Conservation (phyloP, 2,797 vertebrate genomes). For the Potorous gilbertii region DNA sequence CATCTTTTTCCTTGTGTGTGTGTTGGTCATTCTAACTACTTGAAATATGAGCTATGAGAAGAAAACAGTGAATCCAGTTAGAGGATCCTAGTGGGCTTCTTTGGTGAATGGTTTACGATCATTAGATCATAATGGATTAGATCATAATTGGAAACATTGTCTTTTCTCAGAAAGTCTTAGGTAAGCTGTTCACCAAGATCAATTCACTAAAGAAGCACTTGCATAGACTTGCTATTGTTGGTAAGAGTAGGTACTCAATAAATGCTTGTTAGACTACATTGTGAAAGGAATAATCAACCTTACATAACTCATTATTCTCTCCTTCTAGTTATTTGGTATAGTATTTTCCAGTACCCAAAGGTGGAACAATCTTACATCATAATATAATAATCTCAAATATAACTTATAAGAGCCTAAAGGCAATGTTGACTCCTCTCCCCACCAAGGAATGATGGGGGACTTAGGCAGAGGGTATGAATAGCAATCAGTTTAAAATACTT, state of each 20-base stretch:
- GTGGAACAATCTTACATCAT: neutral
- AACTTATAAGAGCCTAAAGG: neutral
- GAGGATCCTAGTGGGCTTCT: conserved; percentile 57
- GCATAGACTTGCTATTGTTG: neutral
- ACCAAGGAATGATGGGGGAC: neutral
- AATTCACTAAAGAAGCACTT: neutral
- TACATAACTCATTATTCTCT: neutral
- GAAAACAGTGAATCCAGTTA: conserved; percentile 71
- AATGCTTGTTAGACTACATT: neutral
- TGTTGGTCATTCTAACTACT: neutral
- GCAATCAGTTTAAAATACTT: neutral
- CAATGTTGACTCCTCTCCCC: neutral
- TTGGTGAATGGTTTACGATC: neutral
- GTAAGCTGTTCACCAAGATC: neutral
- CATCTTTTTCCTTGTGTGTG: neutral
- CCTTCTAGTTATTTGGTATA: neutral
- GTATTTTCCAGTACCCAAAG: neutral
- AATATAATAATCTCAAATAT: neutral
- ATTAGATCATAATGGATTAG: neutral
- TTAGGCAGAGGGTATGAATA: neutral
- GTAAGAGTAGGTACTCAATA: neutral
- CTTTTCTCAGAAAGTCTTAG: neutral
- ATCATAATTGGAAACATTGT: neutral
- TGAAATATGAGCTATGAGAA: conserved; percentile 69
- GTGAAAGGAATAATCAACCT: neutral